Evolutionary conservation across 2,797 vertebrate genomes (phyloP).

Genomic region (Prunella strophiata): DNA sequence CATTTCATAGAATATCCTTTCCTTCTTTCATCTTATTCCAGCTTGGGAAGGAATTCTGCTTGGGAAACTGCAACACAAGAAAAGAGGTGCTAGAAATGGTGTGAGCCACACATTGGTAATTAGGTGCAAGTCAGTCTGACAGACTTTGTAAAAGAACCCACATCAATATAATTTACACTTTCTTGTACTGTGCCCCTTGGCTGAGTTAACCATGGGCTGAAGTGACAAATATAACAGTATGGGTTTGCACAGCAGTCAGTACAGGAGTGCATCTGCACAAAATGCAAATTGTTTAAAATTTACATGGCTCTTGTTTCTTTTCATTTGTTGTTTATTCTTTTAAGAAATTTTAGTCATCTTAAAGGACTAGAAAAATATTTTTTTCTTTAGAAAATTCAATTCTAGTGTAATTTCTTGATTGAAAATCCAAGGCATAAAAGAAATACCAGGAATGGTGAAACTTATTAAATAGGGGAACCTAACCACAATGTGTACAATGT

Average conservation of each 20-base stretch:
- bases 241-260: background rate
- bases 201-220: background rate
- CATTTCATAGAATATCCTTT: background rate
- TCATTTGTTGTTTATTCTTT: background rate
- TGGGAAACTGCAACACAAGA: background rate
- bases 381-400: background rate
- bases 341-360: background rate
- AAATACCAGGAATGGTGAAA: background rate
- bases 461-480: background rate
- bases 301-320: background rate
- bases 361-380: background rate
- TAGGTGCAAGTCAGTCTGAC: conserved; percentile 14
- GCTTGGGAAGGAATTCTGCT: background rate
- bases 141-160: background rate
- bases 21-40: background rate
- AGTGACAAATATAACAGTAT: background rate
- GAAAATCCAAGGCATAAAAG: background rate
- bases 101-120: background rate
- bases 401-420: background rate
- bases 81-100: background rate
- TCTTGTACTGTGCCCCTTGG: conserved; percentile 3
- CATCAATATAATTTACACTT: background rate
- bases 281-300: background rate
- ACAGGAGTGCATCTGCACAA: background rate
- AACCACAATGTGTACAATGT: background rate